Evolutionary conservation across 2,888 invertebrate species (phyloP).

Genomic region (Drosophila affinis): DNA sequence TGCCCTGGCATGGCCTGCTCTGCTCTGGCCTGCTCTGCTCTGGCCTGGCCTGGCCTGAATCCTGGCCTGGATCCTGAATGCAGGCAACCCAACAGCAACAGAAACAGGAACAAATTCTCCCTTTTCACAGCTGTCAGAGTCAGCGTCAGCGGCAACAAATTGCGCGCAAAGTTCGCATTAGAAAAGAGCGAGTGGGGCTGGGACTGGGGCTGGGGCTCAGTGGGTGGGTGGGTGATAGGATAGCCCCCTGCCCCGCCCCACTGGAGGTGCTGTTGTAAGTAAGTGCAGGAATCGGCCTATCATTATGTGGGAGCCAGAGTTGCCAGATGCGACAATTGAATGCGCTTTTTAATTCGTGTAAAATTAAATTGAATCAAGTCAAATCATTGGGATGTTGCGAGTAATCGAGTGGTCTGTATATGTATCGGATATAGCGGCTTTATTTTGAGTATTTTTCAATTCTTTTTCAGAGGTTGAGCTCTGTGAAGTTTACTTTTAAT

Average conservation of each 20-base stretch:
- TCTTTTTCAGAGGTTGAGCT: no score
- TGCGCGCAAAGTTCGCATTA: slow-evolving; percentile 76
- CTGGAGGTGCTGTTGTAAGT: slow-evolving; percentile 32
- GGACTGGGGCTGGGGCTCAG: not conserved
- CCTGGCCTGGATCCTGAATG: slow-evolving; percentile 32
- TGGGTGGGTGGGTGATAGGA: not conserved
- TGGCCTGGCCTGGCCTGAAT: slow-evolving; percentile 58
- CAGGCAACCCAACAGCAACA: slow-evolving; percentile 40
- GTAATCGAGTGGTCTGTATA: no score
- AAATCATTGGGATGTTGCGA: not conserved
- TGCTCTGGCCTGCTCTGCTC: slow-evolving; percentile 34
- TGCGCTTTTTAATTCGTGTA: slow-evolving; percentile 16
- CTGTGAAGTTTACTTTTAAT: no score
- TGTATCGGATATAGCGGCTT: no score
- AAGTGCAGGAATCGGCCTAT: slow-evolving; percentile 18
- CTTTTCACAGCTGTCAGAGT: slow-evolving; percentile 74
- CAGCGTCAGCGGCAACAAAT: slow-evolving; percentile 74
- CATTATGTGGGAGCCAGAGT: slow-evolving; percentile 21
- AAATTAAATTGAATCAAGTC: not conserved
- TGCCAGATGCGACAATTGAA: slow-evolving; percentile 20
- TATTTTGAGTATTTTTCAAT: no score
- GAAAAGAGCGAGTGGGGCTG: slow-evolving; percentile 26
- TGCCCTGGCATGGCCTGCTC: slow-evolving; percentile 42
- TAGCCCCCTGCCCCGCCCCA: not conserved
- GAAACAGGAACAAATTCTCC: slow-evolving; percentile 52